phyloP scores from a whole-genome alignment of 2,797 vertebrate genomes.

The Chlorospingus flavigularis region DNA sequence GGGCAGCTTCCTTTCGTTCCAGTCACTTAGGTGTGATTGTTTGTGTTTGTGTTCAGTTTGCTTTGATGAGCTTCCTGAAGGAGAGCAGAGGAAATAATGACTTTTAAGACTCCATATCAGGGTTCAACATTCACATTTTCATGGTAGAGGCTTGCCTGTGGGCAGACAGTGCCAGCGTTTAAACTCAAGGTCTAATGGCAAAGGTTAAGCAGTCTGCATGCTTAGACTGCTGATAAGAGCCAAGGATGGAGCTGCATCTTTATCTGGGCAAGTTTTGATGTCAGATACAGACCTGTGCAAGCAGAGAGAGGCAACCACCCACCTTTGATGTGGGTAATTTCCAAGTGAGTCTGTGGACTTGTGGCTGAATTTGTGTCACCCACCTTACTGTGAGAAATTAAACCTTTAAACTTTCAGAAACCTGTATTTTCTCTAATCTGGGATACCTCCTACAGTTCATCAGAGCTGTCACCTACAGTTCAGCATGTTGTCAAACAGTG shows the following conservation, averaged over 20 bases:
- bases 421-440: background rate
- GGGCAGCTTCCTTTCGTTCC: background rate
- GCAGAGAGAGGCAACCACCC: background rate
- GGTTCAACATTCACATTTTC: background rate
- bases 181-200: background rate
- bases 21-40: accelerated
- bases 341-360: background rate
- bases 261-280: background rate
- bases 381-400: background rate
- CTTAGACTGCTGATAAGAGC: background rate
- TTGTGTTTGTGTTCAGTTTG: background rate
- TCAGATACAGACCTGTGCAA: background rate
- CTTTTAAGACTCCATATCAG: background rate
- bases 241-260: background rate
- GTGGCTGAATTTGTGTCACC: background rate
- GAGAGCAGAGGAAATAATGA: background rate
- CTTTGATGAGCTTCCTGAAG: background rate
- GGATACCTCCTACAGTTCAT: background rate
- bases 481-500: background rate
- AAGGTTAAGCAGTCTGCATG: background rate
- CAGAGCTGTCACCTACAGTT: background rate
- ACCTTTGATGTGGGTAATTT: background rate
- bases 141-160: background rate
- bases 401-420: background rate
- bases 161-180: background rate